Evolutionary conservation across 2,797 vertebrate genomes (phyloP), one percentile per base, ranked within the genome.

Genomic region (Gymnodraco acuticeps): DNA sequence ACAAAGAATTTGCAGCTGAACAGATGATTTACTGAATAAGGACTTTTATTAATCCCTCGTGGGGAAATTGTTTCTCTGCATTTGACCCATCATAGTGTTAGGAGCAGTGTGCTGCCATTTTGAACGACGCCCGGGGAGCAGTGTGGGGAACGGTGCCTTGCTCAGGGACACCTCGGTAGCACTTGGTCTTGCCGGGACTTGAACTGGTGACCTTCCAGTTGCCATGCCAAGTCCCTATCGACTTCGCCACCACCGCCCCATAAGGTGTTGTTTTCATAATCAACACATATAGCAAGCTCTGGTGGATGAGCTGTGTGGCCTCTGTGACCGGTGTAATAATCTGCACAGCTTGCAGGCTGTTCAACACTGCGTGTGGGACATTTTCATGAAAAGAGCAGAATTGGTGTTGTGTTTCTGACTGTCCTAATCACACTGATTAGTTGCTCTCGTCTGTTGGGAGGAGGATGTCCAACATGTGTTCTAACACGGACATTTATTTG

Each of bases 401-500:
- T 13, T 27, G 31, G 10, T 64, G 53, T 19, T 7, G 55, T 50
- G 6, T 79, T 78, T 61, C 51, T 52, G 14, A 14, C 42, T 1
- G 13, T 48, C 50, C 14, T 75, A 50, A 78, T 66, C 60, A 64
- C n/a, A 61, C 59, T 68, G 45, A 77, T 79, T 73, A 41, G 68
- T n/a, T 16, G 19, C 64, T 70, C 72, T 75, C n/a, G 15, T 77
- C 42, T 62, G 62, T 64, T 19, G 15, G 54, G 15, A 43, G 31
- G 42, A 67, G n/a, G 53, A 64, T 45, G 42, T 65, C 20, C 69
- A 55, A 20, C 45, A 46, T 65, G 50, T 80, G 41, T 64, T 14
- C 87, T 73, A 83, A 82, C n/a, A 85, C 69, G 82, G 86, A 53
- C 16, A 77, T 87, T 68, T 76, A n/a, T 81, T 78, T 79, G 64